Conservation (phyloP, 2,113 vertebrate genomes). For the Tyto alba region DNA sequence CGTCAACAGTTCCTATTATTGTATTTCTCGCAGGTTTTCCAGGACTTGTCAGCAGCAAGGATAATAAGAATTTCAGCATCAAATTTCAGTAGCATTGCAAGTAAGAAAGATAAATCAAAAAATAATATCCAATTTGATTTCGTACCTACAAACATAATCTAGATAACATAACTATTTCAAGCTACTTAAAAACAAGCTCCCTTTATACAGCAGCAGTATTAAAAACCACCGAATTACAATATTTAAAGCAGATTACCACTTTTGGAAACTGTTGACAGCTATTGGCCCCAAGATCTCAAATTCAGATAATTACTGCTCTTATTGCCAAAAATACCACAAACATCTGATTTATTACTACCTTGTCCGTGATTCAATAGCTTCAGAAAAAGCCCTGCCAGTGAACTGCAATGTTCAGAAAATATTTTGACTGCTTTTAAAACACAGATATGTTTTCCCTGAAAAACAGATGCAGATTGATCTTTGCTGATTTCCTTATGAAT, state of each 20-base stretch:
- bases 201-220: background rate
- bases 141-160: background rate
- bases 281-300: background rate
- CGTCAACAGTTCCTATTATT: background rate
- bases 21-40: background rate
- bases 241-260: background rate
- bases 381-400: background rate
- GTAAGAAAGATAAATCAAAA: background rate
- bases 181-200: background rate
- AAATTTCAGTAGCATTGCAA: background rate
- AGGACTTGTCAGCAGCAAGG: background rate
- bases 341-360: background rate
- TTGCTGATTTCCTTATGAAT: background rate
- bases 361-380: background rate
- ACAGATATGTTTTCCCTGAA: background rate
- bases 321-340: background rate
- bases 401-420: background rate
- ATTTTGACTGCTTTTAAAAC: background rate
- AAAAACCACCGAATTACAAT: rapidly evolving
- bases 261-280: background rate
- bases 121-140: background rate
- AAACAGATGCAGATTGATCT: background rate
- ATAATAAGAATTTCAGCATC: background rate
- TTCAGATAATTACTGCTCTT: background rate
- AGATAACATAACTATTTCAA: background rate